phyloP scores from a whole-genome alignment of 1,140 invertebrate species.

The Drosophila hydei region DNA sequence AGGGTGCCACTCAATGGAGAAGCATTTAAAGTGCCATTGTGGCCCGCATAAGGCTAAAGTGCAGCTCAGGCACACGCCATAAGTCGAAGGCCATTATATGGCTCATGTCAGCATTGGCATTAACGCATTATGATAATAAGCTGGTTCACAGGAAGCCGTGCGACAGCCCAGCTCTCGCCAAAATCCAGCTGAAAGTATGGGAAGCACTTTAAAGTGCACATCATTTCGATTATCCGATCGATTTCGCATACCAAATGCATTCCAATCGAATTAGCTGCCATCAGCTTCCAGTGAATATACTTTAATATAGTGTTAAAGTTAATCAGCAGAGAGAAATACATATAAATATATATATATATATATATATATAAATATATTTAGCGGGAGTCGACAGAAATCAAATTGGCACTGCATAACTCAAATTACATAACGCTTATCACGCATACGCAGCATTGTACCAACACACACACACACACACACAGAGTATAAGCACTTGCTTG shows the following conservation, averaged over 20 bases:
- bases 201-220: not conserved
- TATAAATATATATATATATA: too few relatives aligned
- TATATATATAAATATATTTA: too few relatives aligned
- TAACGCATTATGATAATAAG: constrained; percentile 22
- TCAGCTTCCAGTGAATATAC: not conserved
- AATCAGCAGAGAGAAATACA: constrained; percentile 6
- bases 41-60: constrained; percentile 21
- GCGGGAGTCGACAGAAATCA: constrained; percentile 6
- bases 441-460: constrained; percentile 30
- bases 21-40: constrained; percentile 42
- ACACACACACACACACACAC: too few relatives aligned
- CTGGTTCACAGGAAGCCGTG: constrained; percentile 11
- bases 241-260: not conserved
- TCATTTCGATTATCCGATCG: not conserved
- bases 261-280: constrained; percentile 3
- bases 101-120: constrained; percentile 9
- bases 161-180: too few relatives aligned
- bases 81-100: constrained; percentile 11
- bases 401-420: constrained; percentile 1
- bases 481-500: not conserved
- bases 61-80: constrained; percentile 21
- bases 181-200: not conserved
- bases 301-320: constrained; percentile 13
- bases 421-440: constrained; percentile 28
- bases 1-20: constrained; percentile 18